Evolutionary conservation across 1,140 invertebrate genomes (phyloP).

Genomic region (Cherax destructor): DNA sequence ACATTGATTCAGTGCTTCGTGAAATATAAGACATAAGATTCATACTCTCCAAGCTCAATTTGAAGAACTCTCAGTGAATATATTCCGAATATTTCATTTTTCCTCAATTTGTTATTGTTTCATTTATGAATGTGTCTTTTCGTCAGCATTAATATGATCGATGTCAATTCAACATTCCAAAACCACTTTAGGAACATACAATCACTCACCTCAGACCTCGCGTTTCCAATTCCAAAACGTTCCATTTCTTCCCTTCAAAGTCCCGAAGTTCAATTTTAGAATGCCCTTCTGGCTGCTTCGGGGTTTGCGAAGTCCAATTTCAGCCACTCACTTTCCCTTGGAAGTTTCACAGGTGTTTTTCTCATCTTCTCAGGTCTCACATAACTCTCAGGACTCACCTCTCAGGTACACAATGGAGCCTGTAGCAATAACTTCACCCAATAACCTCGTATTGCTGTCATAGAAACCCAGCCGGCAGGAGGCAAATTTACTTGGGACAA

Average conservation of each 20-base stretch:
- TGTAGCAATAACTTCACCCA: neutral
- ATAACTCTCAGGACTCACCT: neutral
- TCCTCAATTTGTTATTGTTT: no score
- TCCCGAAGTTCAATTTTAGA: neutral
- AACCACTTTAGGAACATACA: neutral
- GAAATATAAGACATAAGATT: no score
- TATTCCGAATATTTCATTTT: no score
- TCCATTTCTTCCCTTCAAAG: neutral
- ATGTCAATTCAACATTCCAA: neutral
- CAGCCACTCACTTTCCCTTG: neutral
- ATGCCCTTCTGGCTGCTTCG: neutral
- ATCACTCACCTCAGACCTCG: neutral
- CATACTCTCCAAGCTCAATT: no score
- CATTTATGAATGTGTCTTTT: no score
- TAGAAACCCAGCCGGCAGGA: neutral
- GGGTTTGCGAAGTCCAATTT: neutral
- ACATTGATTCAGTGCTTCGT: no score
- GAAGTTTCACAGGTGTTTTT: neutral
- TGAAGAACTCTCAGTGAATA: no score
- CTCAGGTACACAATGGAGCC: neutral
- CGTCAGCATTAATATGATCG: neutral
- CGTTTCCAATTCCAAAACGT: neutral
- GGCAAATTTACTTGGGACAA: neutral
- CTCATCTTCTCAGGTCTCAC: neutral
- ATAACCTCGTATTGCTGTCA: neutral